phyloP scores from a whole-genome alignment of 2,797 vertebrate genomes.

The Phalloptychus januarius region DNA sequence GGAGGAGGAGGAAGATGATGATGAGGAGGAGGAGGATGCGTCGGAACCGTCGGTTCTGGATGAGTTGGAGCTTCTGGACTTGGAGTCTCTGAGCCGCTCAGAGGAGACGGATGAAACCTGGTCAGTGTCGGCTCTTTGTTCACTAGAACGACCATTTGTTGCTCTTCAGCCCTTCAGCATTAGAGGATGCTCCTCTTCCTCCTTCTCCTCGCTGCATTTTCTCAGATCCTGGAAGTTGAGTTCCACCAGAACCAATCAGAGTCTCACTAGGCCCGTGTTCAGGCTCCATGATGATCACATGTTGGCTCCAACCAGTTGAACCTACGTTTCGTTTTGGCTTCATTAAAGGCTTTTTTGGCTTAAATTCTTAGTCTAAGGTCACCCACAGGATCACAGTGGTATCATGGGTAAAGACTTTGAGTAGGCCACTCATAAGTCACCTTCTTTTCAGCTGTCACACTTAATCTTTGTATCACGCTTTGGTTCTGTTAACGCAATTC shows the following conservation, averaged over 20 bases:
- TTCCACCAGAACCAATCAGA: not conserved
- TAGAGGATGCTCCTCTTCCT: not conserved
- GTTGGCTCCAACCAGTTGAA: not conserved
- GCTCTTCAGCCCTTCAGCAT: conserved; percentile 5
- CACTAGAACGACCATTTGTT: conserved; percentile 40
- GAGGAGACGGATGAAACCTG: conserved; percentile 87
- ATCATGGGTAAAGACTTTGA: not conserved
- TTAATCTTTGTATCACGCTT: not conserved
- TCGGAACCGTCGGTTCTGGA: conserved; percentile 82
- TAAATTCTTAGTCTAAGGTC: not conserved
- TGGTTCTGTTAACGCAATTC: not conserved
- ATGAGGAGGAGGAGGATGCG: conserved; percentile 38
- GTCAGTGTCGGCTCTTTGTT: conserved; percentile 65
- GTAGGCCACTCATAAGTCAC: not conserved
- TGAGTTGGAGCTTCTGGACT: conserved; percentile 88
- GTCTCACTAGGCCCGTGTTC: not conserved
- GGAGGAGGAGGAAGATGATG: conserved; percentile 38
- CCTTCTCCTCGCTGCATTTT: not conserved
- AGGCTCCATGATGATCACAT: not conserved
- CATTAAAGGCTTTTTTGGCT: not conserved
- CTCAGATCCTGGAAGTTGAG: conserved; percentile 21
- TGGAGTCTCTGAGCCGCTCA: conserved; percentile 77
- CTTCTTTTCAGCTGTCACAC: not conserved
- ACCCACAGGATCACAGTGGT: not conserved
- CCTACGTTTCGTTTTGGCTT: not conserved